These are phyloP conservation scores for Trichogramma dendrolimi DNA, from an alignment of 2,888 invertebrate genomes.

Conservation along the genomic window DNA sequence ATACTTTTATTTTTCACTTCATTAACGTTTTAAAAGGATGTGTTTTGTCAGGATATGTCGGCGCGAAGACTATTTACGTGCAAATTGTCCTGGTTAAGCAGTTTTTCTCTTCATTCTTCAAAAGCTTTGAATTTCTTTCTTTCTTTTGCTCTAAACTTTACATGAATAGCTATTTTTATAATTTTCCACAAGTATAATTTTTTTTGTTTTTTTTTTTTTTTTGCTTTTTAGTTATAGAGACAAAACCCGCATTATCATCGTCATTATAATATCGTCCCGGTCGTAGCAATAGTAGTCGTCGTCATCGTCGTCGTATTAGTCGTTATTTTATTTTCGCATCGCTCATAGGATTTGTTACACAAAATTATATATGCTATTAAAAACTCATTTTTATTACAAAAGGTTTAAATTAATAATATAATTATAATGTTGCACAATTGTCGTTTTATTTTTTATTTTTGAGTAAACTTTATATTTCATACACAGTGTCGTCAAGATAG, in stretches of 20 bases:
- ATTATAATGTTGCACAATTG: too few relatives aligned
- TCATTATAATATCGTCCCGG: too few relatives aligned
- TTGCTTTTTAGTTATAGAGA: slow-evolving; percentile 14
- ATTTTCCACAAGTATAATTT: too few relatives aligned
- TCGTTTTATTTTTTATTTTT: slow-evolving; percentile 5
- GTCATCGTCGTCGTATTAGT: too few relatives aligned
- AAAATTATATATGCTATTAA: slow-evolving; percentile 20
- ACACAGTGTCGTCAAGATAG: slow-evolving; percentile 11
- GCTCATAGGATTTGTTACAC: too few relatives aligned
- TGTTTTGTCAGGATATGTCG: slow-evolving; percentile 51
- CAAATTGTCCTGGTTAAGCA: slow-evolving; percentile 22
- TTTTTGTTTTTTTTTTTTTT: background rate
- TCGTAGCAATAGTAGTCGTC: too few relatives aligned
- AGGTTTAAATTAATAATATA: too few relatives aligned
- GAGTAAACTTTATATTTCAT: slow-evolving; percentile 6
- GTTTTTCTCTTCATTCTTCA: slow-evolving; percentile 17
- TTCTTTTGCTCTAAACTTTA: background rate
- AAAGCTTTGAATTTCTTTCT: background rate
- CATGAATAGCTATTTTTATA: too few relatives aligned
- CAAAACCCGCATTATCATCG: too few relatives aligned
- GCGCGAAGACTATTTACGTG: slow-evolving; percentile 46
- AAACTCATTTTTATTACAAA: slow-evolving; percentile 15
- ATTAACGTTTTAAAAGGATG: slow-evolving; percentile 47
- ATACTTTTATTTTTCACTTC: slow-evolving; percentile 32
- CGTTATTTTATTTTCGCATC: too few relatives aligned